Evolutionary conservation across 2,113 vertebrate genomes (phyloP).

Genomic region (Rallus limicola): DNA sequence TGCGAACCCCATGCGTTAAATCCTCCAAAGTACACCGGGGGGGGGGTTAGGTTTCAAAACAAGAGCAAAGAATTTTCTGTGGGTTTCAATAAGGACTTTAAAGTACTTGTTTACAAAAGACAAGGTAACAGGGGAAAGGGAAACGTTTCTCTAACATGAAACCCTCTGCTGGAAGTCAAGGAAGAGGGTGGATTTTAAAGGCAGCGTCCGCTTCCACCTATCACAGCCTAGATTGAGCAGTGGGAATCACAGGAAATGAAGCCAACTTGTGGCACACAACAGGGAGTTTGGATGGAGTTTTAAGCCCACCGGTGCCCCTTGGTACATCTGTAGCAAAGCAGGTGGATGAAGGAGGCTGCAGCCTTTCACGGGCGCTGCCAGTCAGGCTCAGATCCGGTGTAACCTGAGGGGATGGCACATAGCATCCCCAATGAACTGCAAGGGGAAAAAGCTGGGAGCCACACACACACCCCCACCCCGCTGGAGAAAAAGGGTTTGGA

Average conservation of each 20-base stretch:
- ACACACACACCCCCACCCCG: background rate
- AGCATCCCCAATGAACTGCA: background rate
- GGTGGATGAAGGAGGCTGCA: background rate
- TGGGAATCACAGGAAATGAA: background rate
- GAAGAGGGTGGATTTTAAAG: background rate
- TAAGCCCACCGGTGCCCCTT: slow-evolving; percentile 20
- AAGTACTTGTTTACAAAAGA: slow-evolving; percentile 57
- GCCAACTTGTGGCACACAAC: background rate
- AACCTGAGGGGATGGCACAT: background rate
- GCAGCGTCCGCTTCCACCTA: background rate
- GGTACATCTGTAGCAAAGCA: background rate
- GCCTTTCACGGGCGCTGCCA: background rate
- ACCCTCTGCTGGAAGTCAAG: background rate
- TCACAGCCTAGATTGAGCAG: background rate
- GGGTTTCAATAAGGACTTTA: slow-evolving; percentile 54
- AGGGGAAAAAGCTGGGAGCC: background rate
- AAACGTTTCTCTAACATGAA: background rate
- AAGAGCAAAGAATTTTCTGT: slow-evolving; percentile 51
- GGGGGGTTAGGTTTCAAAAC: slow-evolving; percentile 63
- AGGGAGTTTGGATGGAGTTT: background rate
- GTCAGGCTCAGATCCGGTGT: background rate
- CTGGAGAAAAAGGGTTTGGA: background rate
- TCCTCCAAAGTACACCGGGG: slow-evolving; percentile 55
- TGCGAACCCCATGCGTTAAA: slow-evolving; percentile 22
- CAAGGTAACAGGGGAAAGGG: slow-evolving; percentile 3